Evolutionary conservation across 92 coral and sea anemone genomes (phyloP), one percentile per base, ranked within the genome.

Genomic region (Palythoa grandiflora): DNA sequence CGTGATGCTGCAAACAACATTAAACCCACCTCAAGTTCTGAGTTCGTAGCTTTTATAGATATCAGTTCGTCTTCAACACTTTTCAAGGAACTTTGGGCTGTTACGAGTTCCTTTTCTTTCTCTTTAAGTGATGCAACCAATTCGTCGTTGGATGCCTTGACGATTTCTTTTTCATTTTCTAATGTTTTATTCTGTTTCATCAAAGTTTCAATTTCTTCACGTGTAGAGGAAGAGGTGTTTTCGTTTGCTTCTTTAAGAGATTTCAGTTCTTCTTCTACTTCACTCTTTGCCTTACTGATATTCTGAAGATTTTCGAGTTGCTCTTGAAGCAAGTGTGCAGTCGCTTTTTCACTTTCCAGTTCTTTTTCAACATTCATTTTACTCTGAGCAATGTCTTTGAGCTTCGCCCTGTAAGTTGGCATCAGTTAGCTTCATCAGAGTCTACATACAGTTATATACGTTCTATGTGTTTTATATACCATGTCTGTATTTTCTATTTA

Each of bases 281-380:
- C 75, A 3, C 16, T 81, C 59, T 48, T 81, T 12, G 86, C 74
- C 57, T 81, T n/a, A 36, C 21, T 19, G 47, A 55, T n/a, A 35
- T 55, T 78, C 71, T 78, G 83, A 38, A 83, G 80, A 83, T 88
- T 76, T 88, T 84, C 35, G 16, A 72, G 71, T 47, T 78, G 75
- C 38, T 50, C 50, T 47, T 83, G 73, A 52, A 80, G 48, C 3
- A 51, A 61, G 52, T 44, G 17, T 15, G 21, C 81, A 47, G 71
- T 50, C 10, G 38, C 71, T 80, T 84, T 47, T 10, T 81, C 84
- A 17, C 51, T 71, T 73, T 85, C 84, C 1, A 91, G 83, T 38
- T 88, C 84, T 51, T 81, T 92, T 73, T 92, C 94, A 68, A 86
- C 50, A 70, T 89, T 88, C 12, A 90, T 78, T 74, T 92, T 92